Base-by-base conservation (phyloP, 2,113 vertebrate genomes). In the Forbesichthys papilliferus region DNA sequence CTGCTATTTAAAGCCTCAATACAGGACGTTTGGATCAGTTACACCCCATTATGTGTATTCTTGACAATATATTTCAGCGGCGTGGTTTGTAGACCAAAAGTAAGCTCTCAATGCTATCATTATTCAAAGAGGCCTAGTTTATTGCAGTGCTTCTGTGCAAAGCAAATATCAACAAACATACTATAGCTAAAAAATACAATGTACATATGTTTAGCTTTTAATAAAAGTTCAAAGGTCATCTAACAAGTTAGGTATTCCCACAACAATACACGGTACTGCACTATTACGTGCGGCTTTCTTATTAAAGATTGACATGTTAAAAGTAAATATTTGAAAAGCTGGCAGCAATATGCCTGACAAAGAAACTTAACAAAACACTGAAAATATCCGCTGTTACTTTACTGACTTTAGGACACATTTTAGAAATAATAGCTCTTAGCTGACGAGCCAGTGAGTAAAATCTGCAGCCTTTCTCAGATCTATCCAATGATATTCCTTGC, bases 1-100 rank as follows among this genome's bases (percentile, higher is more conserved):
- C 66, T 47, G 34, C 72, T 75, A 77, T 86, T 83, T 79, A 69
- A 80, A 83, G 63, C 71, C 61, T 63, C 46, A 27, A 54, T 75
- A 66, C 53, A 63, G 61, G 36, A 49, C 56, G n/a, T 61, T 60
- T 27, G 52, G 13, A 68, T 2, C 48, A 48, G 68, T 48, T 72
- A 16, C 47, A 64, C 47, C 61, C 60, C 36, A 33, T 75, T 33
- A 52, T 12, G 16, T 33, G 64, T 52, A 49, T 71, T 82, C 51
- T 64, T 71, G 13, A 78, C 68, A 63, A 73, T 33, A 56, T 10
- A 66, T 54, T 68, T 61, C 16, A 76, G 68, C n/a, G 57, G 34
- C 10, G 52, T 11, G 14, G 4, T 59, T 52, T 69, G 59, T 54
- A 13, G 57, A 56, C 63, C 14, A 64, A 75, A 66, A 47, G 56